A percentile compares a stretch with the other conserved stretches of the same genome.
phyloP scores from a whole-genome alignment of 1,140 invertebrate species.

The Hylaeus anthracinus region DNA sequence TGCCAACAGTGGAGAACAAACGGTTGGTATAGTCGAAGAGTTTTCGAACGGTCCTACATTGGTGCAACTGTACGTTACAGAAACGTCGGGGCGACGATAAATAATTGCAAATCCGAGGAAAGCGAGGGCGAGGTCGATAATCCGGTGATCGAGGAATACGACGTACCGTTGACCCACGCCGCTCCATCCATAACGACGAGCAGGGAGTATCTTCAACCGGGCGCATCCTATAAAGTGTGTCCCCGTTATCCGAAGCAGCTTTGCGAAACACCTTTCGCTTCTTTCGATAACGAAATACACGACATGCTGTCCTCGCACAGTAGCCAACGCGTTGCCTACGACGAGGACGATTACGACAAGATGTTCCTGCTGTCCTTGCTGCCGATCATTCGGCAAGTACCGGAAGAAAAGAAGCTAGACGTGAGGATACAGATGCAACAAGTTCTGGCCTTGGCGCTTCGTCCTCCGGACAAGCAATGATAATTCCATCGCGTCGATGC shows the following conservation, averaged over 20 bases:
- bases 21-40: constrained; percentile 57
- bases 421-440: constrained; percentile 79
- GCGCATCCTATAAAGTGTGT: constrained; percentile 61
- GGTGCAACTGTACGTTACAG: constrained; percentile 17
- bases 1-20: constrained; percentile 73
- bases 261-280: constrained; percentile 71
- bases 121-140: constrained; percentile 70
- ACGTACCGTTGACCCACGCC: constrained; percentile 62
- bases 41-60: neutral
- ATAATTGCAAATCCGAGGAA: constrained; percentile 64
- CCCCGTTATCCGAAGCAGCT: constrained; percentile 69
- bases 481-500: neutral
- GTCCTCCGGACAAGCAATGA: constrained; percentile 64
- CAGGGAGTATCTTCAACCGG: constrained; percentile 62
- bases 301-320: constrained; percentile 71
- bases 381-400: constrained; percentile 73
- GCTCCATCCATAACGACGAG: constrained; percentile 54
- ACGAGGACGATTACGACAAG: constrained; percentile 77
- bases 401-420: constrained; percentile 75
- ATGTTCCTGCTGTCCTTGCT: constrained; percentile 77
- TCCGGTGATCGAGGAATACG: constrained; percentile 73
- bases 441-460: constrained; percentile 69
- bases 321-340: constrained; percentile 61
- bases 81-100: constrained; percentile 13
- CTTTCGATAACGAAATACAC: constrained; percentile 73